phyloP scores from a whole-genome alignment of 2,888 invertebrate genomes.

The Dichetophora obliterata region DNA sequence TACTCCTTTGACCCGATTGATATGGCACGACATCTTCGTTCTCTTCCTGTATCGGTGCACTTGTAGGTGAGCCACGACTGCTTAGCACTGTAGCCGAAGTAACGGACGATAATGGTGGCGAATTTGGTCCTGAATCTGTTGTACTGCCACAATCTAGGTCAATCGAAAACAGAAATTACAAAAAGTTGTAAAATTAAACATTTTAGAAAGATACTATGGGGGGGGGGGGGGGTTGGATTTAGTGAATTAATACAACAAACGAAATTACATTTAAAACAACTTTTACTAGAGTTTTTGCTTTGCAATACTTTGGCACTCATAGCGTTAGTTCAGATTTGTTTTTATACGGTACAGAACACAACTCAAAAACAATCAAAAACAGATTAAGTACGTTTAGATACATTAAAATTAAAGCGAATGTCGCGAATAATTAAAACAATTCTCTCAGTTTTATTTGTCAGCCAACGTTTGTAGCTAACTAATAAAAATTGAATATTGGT shows the following conservation, averaged over 20 bases:
- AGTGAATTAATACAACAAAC: slow-evolving; percentile 51
- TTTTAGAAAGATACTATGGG: background rate
- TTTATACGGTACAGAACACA: slow-evolving; percentile 11
- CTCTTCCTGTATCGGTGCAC: slow-evolving; percentile 85
- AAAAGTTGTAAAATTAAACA: slow-evolving; percentile 36
- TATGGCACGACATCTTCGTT: slow-evolving; percentile 78
- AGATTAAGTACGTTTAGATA: background rate
- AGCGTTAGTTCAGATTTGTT: slow-evolving; percentile 44
- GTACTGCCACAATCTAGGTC: slow-evolving; percentile 73
- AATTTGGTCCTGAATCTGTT: slow-evolving; percentile 83
- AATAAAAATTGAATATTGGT: background rate
- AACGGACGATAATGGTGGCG: slow-evolving; percentile 75
- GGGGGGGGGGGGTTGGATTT: slow-evolving; percentile 40
- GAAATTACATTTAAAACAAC: slow-evolving; percentile 38
- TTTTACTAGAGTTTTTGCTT: slow-evolving; percentile 23
- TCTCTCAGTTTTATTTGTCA: too few relatives aligned
- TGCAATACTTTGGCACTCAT: slow-evolving; percentile 42
- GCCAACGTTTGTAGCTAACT: too few relatives aligned
- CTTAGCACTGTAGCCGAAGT: slow-evolving; percentile 67
- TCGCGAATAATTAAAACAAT: background rate
- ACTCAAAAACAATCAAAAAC: slow-evolving; percentile 18
- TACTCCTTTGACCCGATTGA: slow-evolving; percentile 76
- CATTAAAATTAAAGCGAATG: background rate
- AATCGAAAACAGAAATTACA: background rate
- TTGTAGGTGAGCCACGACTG: slow-evolving; percentile 76